Percentiles rank a stretch among this genome's conserved stretches.
phyloP scores from a whole-genome alignment of 2,113 vertebrate genomes.

The Sinocyclocheilus grahami region DNA sequence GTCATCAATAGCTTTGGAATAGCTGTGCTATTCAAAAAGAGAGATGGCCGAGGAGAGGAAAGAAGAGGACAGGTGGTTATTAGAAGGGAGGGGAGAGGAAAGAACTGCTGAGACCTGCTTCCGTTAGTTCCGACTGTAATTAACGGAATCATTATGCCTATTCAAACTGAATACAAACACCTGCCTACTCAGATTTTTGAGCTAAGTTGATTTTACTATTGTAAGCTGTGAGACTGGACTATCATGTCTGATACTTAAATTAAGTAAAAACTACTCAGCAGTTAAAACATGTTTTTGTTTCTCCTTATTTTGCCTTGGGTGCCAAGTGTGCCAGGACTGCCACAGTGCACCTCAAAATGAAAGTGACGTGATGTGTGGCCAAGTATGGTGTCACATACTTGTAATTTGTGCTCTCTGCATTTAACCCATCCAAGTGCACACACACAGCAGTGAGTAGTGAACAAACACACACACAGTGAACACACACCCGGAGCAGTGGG shows the following conservation, averaged over 20 bases:
- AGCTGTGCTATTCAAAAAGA: conserved; percentile 63
- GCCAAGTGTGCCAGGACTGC: background rate
- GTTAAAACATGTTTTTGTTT: background rate
- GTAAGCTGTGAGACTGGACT: background rate
- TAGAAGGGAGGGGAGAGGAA: conserved; percentile 26
- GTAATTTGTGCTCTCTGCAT: no score
- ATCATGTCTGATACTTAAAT: background rate
- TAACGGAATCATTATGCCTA: background rate
- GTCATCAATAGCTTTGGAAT: conserved; percentile 62
- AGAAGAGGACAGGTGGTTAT: conserved; percentile 3
- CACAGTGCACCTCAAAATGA: background rate
- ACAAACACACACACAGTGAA: no score
- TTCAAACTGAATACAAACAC: conserved; percentile 6
- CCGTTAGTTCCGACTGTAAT: conserved; percentile 65
- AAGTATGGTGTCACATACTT: no score
- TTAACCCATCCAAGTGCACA: no score
- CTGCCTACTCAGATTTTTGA: background rate
- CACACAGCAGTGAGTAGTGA: no score
- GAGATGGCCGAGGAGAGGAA: conserved; percentile 54
- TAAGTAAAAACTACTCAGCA: background rate
- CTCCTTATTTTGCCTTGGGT: background rate
- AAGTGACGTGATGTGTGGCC: no score
- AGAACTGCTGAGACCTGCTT: conserved; percentile 54
- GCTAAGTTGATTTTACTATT: no score
- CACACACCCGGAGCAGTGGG: no score